Base-by-base conservation (phyloP, 2,797 vertebrate species). In the Manis pentadactyla region DNA sequence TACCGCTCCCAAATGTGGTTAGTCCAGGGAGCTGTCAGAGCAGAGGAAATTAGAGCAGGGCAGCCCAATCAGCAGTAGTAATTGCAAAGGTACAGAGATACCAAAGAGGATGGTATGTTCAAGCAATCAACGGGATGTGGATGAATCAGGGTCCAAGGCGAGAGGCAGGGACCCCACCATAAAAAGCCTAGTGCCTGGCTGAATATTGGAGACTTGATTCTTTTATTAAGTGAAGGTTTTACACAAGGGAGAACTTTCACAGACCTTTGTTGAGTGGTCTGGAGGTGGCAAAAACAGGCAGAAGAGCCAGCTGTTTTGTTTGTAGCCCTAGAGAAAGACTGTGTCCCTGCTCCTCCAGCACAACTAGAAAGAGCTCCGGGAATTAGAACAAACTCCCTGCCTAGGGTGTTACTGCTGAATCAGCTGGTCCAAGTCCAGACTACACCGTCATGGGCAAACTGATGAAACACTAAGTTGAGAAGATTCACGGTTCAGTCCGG, bases 1-100 rank as follows among this genome's bases (percentile, higher is more conserved):
- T 99, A 87, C 37, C 96, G 11, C 37, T 25, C 42, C 75, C 23
- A 7, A 29, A 23, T 0, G 4, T 6, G 57, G 37, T 46, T 37
- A n/a, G 0, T 73, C 69, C 71, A 18, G 51, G 51, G 49, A 64
- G 13, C 34, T 2, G 14, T 27, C 49, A 61, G 12, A 79, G 68
- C 15, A 42, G 69, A 21, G 39, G 17, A 46, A 34, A 29, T 15
- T 7, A 9, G 5, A 14, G 42, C 12, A 7, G 87, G 23, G 13
- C 49, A 6, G 9, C 55, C 64, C 82, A 81, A 39, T 25, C 4
- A 8, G 13, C 55, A 90, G 13, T 1, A 83, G 42, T 21, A 10
- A 66, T 3, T 69, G 13, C 83, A 29, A 55, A 92, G 78, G 42
- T 29, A 82, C 15, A 23, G 68, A 91, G 31, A 37, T 13, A 7